Evolutionary conservation across 2,113 vertebrate genomes (phyloP), one percentile per base, ranked within the genome.

Genomic region (Chionodraco myersi): DNA sequence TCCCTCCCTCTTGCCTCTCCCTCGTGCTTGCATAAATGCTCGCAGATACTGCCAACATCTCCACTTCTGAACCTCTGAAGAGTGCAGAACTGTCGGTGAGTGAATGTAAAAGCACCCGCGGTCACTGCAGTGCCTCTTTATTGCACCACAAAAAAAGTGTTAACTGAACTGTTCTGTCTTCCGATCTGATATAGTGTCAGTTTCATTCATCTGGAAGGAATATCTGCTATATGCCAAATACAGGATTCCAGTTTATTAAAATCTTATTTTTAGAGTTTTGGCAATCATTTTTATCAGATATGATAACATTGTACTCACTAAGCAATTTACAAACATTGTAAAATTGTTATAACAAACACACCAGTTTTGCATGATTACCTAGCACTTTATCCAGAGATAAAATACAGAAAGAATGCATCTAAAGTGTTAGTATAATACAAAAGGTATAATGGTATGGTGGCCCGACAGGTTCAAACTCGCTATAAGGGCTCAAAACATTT

Each of bases 1-100:
- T 67, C 81, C 68, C 76, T 77, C 80, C 80, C 85, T 64, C 82
- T 70, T 30, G 56, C 72, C 75, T 81, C 54, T 53, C 66, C 49
- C 63, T 78, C 10, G 48, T 6, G 36, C 70, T 60, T 65, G 72
- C 83, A 86, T 78, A 84, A 88, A 80, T n/a, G 58, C 65, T 83
- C 6, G 56, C 79, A 82, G 85, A 78, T 57, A 45, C 66, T 26
- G 80, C 76, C 70, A 41, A 69, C 78, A 60, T 79, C 75, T 82
- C 80, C 59, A 52, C 79, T 82, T 84, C 83, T 45, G 80, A 86
- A 70, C 69, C 75, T 86, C 83, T 53, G 77, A 85, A 84, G 77
- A 65, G 36, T 44, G 67, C 78, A 36, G 78, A 67, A 18, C 75
- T 86, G 82, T 85, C 58, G 36, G 51, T 34, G 65, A 69, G 73